Conservation (phyloP, 2,797 vertebrate genomes). For the Calcarius lapponicus region DNA sequence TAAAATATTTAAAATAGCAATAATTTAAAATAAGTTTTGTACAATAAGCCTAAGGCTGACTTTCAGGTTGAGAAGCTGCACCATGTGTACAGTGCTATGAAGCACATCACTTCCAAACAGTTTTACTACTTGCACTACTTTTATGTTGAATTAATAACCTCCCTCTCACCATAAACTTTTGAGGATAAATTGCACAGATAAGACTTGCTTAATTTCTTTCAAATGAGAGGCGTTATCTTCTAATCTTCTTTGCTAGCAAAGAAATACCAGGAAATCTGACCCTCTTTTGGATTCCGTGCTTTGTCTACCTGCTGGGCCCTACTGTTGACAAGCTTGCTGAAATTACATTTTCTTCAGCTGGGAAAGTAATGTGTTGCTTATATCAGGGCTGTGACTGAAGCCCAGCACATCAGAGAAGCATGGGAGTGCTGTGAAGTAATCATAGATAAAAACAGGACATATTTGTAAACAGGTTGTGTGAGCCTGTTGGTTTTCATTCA, state of each 20-base stretch:
- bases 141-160: neutral
- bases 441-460: slow-evolving; percentile 53
- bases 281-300: neutral
- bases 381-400: slow-evolving; percentile 53
- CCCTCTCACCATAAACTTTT: neutral
- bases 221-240: neutral
- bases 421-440: slow-evolving; percentile 20
- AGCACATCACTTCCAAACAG: neutral
- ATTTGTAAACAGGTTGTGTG: slow-evolving; percentile 59
- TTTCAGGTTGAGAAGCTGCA: neutral
- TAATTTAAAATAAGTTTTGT: neutral
- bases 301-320: slow-evolving; percentile 28
- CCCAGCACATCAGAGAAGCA: slow-evolving; percentile 49
- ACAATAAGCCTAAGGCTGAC: neutral
- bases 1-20: neutral
- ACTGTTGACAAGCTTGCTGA: slow-evolving; percentile 50
- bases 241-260: slow-evolving; percentile 15
- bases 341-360: slow-evolving; percentile 56
- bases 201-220: slow-evolving; percentile 11
- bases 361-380: slow-evolving; percentile 35
- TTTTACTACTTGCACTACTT: neutral
- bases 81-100: neutral
- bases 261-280: neutral
- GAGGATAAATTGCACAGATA: neutral
- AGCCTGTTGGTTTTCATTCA: slow-evolving; percentile 49